Base-by-base conservation (phyloP, 2,113 vertebrate genomes). In the Castor canadensis region DNA sequence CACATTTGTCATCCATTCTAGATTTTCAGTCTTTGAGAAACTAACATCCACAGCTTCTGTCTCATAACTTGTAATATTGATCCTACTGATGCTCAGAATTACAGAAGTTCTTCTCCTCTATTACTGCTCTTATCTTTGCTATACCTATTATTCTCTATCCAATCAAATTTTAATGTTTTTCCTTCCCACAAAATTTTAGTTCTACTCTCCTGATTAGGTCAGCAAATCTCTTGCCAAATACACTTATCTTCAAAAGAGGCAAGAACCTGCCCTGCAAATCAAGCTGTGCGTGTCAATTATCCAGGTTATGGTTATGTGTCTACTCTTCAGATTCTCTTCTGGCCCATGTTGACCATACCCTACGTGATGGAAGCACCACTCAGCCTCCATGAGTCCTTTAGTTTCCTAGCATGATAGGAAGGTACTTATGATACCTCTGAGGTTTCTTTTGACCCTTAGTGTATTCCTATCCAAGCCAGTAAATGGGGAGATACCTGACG, bases 171-270 rank as follows among this genome's bases (percentile, higher is more conserved):
- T 66, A 56, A 69, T 19, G 20, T 87, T 85, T 67, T n/a, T 82
- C 17, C 91, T 92, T 82, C 32, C 64, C 43, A 87, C 28, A 15
- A 56, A 73, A 77, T 67, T 86, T 73, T 69, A 82, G 62, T 45
- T 73, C 43, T 82, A 35, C 40, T n/a, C 72, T 88, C 64, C 79
- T 72, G 38, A 73, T 75, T 38, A 73, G 43, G n/a, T n/a, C 10
- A 84, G 45, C 64, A 83, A 90, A 80, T 92, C 35, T 90, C 76
- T 87, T 89, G 20, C 32, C 80, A 87, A 87, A 87, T 7, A 89
- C 9, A 9, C 71, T 66, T 71, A 16, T 72, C 60, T 60, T 71
- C 60, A 85, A 32, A 67, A 91, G 17, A 76, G 30, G 26, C 66
- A 66, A 76, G 58, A 95, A 15, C 22, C 45, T 75, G 32, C 38